These are phyloP conservation scores for Drosophila funebris DNA, from an alignment of 1,140 invertebrate species.

Conservation along the genomic window DNA sequence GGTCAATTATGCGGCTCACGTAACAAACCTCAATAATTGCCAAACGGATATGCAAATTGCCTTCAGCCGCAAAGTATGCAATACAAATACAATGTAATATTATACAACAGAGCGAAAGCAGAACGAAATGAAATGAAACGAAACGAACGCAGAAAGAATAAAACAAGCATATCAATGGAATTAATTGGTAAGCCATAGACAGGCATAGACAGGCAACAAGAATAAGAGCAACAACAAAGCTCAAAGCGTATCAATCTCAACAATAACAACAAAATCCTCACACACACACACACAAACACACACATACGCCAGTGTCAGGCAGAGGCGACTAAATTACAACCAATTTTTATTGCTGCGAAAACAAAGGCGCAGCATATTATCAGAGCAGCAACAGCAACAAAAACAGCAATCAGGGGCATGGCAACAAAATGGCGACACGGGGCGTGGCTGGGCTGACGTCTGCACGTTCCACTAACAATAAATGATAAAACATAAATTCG, in stretches of 20 bases:
- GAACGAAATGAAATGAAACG: conserved; percentile 36
- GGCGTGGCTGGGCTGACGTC: conserved; percentile 63
- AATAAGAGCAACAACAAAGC: conserved; percentile 52
- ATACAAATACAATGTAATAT: conserved; percentile 46
- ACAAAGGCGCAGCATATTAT: conserved; percentile 80
- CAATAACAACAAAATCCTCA: conserved; percentile 41
- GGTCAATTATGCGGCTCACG: conserved; percentile 66
- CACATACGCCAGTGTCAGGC: conserved; percentile 5
- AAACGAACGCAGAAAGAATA: conserved; percentile 38
- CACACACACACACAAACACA: conserved; percentile 30
- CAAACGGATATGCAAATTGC: conserved; percentile 73
- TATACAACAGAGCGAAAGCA: background rate
- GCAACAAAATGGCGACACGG: conserved; percentile 64
- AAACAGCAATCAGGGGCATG: conserved; percentile 31
- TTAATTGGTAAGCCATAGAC: conserved; percentile 70
- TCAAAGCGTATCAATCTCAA: conserved; percentile 71
- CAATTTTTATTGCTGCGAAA: conserved; percentile 81
- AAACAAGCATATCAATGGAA: conserved; percentile 75
- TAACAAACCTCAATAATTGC: conserved; percentile 67
- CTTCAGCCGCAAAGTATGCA: conserved; percentile 66
- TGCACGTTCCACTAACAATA: conserved; percentile 80
- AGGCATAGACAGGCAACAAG: conserved; percentile 6
- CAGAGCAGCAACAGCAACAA: conserved; percentile 26
- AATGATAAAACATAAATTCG: conserved; percentile 83
- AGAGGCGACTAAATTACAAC: conserved; percentile 72